Percentiles rank a stretch among this genome's conserved stretches.
Conservation (phyloP, 2,113 vertebrate genomes). For the Eurypyga helias region DNA sequence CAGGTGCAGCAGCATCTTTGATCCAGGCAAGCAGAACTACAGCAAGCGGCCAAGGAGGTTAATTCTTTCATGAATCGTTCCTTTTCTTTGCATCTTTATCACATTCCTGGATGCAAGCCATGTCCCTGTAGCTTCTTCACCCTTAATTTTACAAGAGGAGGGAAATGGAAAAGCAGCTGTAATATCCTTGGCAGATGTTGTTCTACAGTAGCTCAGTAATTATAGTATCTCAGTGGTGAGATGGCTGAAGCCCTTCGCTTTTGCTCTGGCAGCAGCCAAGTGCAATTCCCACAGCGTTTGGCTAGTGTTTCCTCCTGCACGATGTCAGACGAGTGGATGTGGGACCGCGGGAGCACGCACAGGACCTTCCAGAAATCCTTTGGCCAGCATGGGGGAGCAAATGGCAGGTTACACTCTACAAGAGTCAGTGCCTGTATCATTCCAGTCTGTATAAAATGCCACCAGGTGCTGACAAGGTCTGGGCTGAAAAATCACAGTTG, state of each 20-base stretch:
- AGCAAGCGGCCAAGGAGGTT: not conserved
- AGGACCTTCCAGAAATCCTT: not conserved
- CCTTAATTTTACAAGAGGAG: not conserved
- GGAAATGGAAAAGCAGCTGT: slow-evolving; percentile 5
- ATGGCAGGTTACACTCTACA: not conserved
- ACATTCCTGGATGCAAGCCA: slow-evolving; percentile 31
- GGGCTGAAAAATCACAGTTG: not conserved
- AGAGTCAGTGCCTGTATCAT: not conserved
- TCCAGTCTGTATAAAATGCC: not conserved
- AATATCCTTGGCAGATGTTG: slow-evolving; percentile 38
- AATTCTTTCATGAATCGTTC: not conserved
- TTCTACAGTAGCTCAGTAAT: slow-evolving; percentile 23
- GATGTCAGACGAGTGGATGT: fast-evolving
- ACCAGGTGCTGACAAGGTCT: not conserved
- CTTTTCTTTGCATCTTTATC: slow-evolving; percentile 42
- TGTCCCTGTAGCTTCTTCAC: not conserved
- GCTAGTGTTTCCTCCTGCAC: not conserved
- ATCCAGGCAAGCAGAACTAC: slow-evolving; percentile 15
- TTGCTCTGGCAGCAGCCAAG: not conserved
- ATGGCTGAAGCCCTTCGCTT: not conserved
- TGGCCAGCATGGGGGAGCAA: not conserved
- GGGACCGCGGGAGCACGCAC: not conserved
- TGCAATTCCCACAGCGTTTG: not conserved
- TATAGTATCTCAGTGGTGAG: not conserved
- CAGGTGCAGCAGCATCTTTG: slow-evolving; percentile 49